Evolutionary conservation across 2,113 vertebrate species (phyloP).

Genomic region (Neopipo cinnamomea): DNA sequence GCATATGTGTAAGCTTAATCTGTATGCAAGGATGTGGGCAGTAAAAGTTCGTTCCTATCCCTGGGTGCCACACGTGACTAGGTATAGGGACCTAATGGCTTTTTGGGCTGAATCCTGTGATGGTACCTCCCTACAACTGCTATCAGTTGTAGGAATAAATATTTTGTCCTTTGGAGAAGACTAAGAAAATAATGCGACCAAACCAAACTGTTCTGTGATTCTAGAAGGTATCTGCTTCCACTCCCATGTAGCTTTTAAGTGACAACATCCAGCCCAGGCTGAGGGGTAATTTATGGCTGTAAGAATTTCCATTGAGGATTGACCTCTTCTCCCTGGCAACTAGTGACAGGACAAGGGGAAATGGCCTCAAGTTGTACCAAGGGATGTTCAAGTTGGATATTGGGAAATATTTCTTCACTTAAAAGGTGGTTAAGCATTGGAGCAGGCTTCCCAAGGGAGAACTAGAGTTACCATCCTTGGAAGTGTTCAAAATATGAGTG

Average conservation of each 20-base stretch:
- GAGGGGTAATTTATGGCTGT: neutral
- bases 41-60: neutral
- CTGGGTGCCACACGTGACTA: neutral
- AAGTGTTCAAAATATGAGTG: neutral
- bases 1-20: neutral
- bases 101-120: neutral
- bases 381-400: neutral
- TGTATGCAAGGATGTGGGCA: neutral
- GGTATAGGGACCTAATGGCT: neutral
- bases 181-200: neutral
- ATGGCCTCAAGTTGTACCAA: neutral
- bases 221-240: neutral
- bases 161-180: neutral
- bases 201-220: neutral
- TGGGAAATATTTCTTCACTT: neutral
- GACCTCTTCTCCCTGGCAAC: neutral
- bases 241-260: neutral
- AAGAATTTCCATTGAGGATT: neutral
- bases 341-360: neutral
- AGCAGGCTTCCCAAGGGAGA: neutral
- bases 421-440: neutral
- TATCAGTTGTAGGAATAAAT: neutral
- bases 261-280: neutral
- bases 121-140: neutral
- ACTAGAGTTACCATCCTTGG: neutral